These are phyloP conservation scores for Synaphobranchus kaupii DNA, from an alignment of 2,797 vertebrate genomes.

Conservation along the genomic window DNA sequence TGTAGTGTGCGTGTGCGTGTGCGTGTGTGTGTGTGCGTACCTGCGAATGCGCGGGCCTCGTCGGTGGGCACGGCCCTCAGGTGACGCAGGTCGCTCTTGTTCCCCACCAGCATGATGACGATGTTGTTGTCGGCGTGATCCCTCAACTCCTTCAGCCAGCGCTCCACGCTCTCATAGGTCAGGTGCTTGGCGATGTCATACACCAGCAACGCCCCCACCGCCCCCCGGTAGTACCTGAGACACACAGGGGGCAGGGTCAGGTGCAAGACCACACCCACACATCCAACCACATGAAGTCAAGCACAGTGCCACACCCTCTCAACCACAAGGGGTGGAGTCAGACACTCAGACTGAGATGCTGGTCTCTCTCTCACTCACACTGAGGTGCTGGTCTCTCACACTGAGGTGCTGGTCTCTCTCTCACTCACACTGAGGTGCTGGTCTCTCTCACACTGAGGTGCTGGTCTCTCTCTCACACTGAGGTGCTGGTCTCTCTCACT, in stretches of 20 bases:
- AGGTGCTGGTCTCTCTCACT: background rate
- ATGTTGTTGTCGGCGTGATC: slow-evolving; percentile 97
- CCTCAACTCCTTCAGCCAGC: slow-evolving; percentile 95
- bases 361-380: too few species aligned
- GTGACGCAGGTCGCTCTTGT: slow-evolving; percentile 97
- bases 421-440: too few species aligned
- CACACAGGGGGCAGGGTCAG: background rate
- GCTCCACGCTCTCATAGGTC: slow-evolving; percentile 96
- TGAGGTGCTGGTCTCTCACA: too few species aligned
- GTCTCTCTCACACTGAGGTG: too few species aligned
- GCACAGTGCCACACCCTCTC: too few species aligned
- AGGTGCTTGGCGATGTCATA: slow-evolving; percentile 97
- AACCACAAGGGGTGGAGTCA: too few species aligned
- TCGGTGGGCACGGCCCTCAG: slow-evolving; percentile 95
- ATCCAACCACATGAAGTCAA: too few species aligned
- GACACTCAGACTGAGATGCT: too few species aligned
- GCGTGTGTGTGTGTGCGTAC: slow-evolving; percentile 77
- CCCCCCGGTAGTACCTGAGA: slow-evolving; percentile 94
- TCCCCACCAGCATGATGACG: slow-evolving; percentile 97
- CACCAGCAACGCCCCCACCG: slow-evolving; percentile 90
- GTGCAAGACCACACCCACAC: background rate
- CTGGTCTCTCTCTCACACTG: background rate
- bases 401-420: too few species aligned
- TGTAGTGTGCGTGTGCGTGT: slow-evolving; percentile 49
- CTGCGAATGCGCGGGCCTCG: slow-evolving; percentile 95